Evolutionary conservation across 1,140 invertebrate species (phyloP), one percentile per base, ranked within the genome.

Genomic region (Himalopsyche phryganea): DNA sequence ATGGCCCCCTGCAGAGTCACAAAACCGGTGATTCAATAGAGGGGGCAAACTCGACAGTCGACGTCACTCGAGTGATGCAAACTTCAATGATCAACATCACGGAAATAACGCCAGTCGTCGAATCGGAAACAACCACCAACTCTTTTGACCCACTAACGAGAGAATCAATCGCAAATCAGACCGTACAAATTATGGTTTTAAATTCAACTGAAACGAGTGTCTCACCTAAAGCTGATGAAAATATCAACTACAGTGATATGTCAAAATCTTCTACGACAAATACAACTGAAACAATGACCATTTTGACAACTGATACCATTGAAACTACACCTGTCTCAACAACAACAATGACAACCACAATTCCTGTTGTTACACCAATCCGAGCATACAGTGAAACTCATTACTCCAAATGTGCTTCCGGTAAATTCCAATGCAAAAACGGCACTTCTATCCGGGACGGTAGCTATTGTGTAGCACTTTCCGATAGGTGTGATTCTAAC

Each of bases 401-500:
- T 9, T 79, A 80, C 45, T 78, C 80, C 1, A 80, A 80, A 67
- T 84, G 82, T 65, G 72, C 74, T 38, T 66, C 73, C 46, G 82
- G 81, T 0, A 81, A 85, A 68, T 85, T 84, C 56, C 79, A 83
- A 61, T 86, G 84, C 60, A 44, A 69, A 0, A 84, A 84, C 60
- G 83, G 83, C 19, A 84, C 82, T 1, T 77, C 82, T 0, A 58
- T 69, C 11, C 78, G 74, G 57, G 77, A 81, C 58, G 81, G 82
- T 3, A 79, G 77, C 23, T 81, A 80, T 58, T 85, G 84, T 66
- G 77, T 85, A 2, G 68, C 71, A 46, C 61, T 74, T 14, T 79
- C 73, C 10, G 76, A 81, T 2, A 76, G 78, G 67, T 86, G 84
- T 64, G 82, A 86, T 67, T 83, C 83, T 0, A 76, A 82, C 49